Evolutionary conservation across 2,113 vertebrate genomes (phyloP).

Genomic region (Origma solitaria): DNA sequence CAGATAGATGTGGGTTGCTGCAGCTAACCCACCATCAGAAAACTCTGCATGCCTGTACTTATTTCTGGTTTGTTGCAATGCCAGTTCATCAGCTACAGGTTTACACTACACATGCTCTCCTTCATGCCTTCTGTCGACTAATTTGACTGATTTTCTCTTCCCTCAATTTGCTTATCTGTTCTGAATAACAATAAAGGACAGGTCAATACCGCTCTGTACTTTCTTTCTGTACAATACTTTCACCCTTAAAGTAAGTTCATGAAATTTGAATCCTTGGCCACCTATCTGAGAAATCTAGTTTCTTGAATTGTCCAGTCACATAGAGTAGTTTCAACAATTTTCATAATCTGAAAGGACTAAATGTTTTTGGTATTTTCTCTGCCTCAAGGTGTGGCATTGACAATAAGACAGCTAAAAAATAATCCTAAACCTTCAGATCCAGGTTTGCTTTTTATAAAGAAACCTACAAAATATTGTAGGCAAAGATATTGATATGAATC

Average conservation of each 20-base stretch:
- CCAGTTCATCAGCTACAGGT: not conserved
- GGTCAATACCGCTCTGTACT: not conserved
- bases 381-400: not conserved
- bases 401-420: not conserved
- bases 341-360: not conserved
- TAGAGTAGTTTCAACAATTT: not conserved
- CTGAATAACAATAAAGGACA: not conserved
- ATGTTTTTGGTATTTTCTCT: not conserved
- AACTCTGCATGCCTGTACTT: not conserved
- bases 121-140: not conserved
- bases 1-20: not conserved
- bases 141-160: not conserved
- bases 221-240: not conserved
- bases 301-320: not conserved
- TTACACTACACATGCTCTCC: not conserved
- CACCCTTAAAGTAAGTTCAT: not conserved
- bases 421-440: not conserved
- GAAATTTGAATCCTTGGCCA: not conserved
- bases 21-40: not conserved
- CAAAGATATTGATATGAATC: slow-evolving; percentile 9
- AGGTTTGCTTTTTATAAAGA: not conserved
- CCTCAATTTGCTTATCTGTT: not conserved
- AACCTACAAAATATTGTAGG: not conserved
- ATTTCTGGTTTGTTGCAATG: not conserved
- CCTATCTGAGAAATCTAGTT: not conserved